Evolutionary conservation across 2,888 invertebrate genomes (phyloP).

Genomic region (Scotopteryx bipunctaria): DNA sequence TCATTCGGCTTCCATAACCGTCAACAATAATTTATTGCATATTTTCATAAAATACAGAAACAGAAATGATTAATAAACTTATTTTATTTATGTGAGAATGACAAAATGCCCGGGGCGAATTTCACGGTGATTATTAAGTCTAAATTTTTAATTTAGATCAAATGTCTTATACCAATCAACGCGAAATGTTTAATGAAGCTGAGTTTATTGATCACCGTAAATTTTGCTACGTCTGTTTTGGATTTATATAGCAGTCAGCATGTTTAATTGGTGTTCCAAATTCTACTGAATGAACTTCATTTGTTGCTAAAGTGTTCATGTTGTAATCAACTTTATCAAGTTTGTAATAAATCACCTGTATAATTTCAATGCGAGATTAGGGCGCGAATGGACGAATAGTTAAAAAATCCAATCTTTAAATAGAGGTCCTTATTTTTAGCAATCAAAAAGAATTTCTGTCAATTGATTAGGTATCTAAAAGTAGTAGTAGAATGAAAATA

Average conservation of each 20-base stretch:
- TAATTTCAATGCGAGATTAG: slow-evolving; percentile 46
- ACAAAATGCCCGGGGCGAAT: slow-evolving; percentile 39
- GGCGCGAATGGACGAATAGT: not conserved
- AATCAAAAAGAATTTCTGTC: too few species aligned
- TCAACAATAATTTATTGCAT: slow-evolving; percentile 42
- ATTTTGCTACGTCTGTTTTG: slow-evolving; percentile 54
- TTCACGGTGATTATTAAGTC: slow-evolving; percentile 69
- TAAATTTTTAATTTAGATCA: slow-evolving; percentile 52
- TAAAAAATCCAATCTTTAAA: slow-evolving; percentile 41
- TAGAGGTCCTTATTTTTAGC: too few species aligned
- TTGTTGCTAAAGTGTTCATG: slow-evolving; percentile 47
- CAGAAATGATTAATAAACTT: slow-evolving; percentile 43
- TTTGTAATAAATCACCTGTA: slow-evolving; percentile 58
- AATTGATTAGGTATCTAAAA: too few species aligned
- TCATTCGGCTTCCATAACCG: slow-evolving; percentile 41
- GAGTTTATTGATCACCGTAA: slow-evolving; percentile 28
- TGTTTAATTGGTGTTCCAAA: slow-evolving; percentile 56
- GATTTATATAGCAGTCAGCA: slow-evolving; percentile 59
- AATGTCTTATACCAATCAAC: slow-evolving; percentile 59
- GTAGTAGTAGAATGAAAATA: too few species aligned
- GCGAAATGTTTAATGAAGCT: slow-evolving; percentile 63
- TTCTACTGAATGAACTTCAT: slow-evolving; percentile 47
- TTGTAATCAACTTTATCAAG: slow-evolving; percentile 47
- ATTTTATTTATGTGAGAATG: slow-evolving; percentile 46
- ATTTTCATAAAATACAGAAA: slow-evolving; percentile 9